These are phyloP conservation scores for Ametastegia equiseti DNA, from an alignment of 2,888 invertebrate species.

Conservation along the genomic window DNA sequence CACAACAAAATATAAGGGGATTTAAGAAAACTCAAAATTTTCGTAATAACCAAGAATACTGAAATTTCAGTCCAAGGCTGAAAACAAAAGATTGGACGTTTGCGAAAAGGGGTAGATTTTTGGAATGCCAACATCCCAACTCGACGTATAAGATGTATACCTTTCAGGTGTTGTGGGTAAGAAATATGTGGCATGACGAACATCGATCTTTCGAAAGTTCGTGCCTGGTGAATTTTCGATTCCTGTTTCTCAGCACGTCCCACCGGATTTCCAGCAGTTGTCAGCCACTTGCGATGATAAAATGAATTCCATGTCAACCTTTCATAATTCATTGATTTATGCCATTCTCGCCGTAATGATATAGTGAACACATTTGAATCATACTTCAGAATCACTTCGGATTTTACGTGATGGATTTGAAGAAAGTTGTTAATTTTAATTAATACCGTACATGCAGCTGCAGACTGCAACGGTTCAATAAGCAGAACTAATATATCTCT, in stretches of 20 bases:
- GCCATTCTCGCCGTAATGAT: background rate
- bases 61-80: background rate
- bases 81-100: background rate
- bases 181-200: background rate
- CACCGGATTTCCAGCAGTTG: slow-evolving; percentile 28
- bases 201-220: slow-evolving; percentile 31
- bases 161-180: background rate
- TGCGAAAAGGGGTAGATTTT: background rate
- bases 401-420: background rate
- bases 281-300: slow-evolving; percentile 25
- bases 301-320: slow-evolving; percentile 27
- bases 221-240: slow-evolving; percentile 30
- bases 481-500: background rate
- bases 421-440: background rate
- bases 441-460: background rate
- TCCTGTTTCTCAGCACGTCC: slow-evolving; percentile 20
- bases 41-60: background rate
- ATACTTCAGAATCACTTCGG: background rate
- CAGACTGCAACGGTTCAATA: background rate
- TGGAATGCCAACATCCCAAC: background rate
- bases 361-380: background rate
- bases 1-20: background rate
- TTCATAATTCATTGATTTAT: slow-evolving; percentile 36
- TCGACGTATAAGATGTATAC: background rate
- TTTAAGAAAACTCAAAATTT: background rate